Conservation (phyloP, 2,113 vertebrate genomes). For the Anguilla japonica region DNA sequence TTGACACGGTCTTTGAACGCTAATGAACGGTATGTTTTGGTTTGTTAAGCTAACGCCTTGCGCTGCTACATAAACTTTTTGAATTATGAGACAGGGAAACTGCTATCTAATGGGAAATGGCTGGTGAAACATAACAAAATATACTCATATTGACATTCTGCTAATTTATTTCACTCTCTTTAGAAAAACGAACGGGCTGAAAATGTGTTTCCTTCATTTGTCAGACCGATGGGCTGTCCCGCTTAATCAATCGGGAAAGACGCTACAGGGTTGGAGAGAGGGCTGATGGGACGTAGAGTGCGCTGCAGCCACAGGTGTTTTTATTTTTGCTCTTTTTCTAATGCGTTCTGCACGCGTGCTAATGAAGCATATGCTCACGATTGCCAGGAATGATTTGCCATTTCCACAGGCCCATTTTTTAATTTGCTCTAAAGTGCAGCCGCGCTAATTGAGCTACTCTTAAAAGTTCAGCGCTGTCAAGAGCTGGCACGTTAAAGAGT, state of each 20-base stretch:
- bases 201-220: not conserved
- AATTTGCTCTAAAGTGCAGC: slow-evolving; percentile 1
- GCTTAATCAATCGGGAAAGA: not conserved
- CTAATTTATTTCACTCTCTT: not conserved
- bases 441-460: not conserved
- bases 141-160: not conserved
- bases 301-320: not conserved
- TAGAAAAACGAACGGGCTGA: not conserved
- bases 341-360: not conserved
- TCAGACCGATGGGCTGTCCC: not conserved
- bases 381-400: not conserved
- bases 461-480: slow-evolving; percentile 8
- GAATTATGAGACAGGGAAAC: not conserved
- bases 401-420: not conserved
- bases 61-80: too few species aligned
- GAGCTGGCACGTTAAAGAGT: not conserved
- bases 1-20: too few species aligned
- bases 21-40: too few species aligned
- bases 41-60: too few species aligned
- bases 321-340: not conserved
- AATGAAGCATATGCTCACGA: not conserved
- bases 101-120: not conserved
- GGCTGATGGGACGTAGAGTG: not conserved
- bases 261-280: not conserved
- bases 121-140: not conserved